Percentiles rank a stretch among this genome's conserved stretches.
Conservation (phyloP, 1,140 invertebrate genomes). For the Drosophila obscura region DNA sequence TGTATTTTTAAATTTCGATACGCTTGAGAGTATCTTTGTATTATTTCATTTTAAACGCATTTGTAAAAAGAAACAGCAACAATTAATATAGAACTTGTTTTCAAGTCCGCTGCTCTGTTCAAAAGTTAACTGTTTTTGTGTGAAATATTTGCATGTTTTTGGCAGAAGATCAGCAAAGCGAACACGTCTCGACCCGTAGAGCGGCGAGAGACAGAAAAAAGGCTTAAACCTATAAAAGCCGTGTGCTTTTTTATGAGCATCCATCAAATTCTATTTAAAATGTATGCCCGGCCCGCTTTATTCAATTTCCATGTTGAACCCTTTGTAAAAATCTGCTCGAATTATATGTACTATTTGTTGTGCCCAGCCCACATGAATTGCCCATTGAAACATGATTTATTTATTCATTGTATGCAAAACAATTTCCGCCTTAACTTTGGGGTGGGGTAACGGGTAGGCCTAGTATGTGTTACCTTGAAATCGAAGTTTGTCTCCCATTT, state of each 20-base stretch:
- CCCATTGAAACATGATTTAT: slow-evolving; percentile 33
- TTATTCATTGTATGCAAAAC: slow-evolving; percentile 47
- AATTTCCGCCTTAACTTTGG: slow-evolving; percentile 43
- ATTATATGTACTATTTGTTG: slow-evolving; percentile 13
- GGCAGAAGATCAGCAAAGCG: slow-evolving; percentile 30
- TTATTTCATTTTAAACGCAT: slow-evolving; percentile 52
- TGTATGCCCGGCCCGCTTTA: no score
- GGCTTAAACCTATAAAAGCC: background rate
- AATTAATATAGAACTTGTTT: slow-evolving; percentile 67
- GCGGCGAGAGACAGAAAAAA: slow-evolving; percentile 17
- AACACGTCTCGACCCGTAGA: slow-evolving; percentile 21
- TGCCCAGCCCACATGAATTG: background rate
- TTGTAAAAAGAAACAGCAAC: slow-evolving; percentile 48
- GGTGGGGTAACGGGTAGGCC: no score
- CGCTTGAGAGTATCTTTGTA: slow-evolving; percentile 20
- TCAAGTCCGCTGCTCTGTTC: slow-evolving; percentile 32
- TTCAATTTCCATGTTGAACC: no score
- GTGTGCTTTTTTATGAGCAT: slow-evolving; percentile 8
- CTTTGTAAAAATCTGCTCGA: slow-evolving; percentile 22
- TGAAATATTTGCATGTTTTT: slow-evolving; percentile 43
- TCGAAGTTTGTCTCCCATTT: no score
- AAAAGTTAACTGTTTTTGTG: slow-evolving; percentile 75
- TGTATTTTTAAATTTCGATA: slow-evolving; percentile 31
- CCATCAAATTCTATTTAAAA: no score
- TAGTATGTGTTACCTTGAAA: no score